phyloP scores from a whole-genome alignment of 1,140 invertebrate species.

The Apis cerana region DNA sequence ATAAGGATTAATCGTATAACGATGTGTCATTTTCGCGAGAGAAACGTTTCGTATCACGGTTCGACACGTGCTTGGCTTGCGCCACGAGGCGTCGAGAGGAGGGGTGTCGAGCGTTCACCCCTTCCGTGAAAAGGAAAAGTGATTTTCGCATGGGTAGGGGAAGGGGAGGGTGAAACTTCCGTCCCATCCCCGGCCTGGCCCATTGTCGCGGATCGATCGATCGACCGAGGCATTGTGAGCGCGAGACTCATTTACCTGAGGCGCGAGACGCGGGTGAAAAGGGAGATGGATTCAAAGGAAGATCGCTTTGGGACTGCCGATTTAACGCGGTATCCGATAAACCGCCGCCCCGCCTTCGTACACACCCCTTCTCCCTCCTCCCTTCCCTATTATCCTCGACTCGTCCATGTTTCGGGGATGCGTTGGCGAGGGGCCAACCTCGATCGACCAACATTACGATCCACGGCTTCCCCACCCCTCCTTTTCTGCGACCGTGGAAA shows the following conservation, averaged over 20 bases:
- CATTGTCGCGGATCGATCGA: conserved; percentile 58
- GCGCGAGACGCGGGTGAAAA: conserved; percentile 3
- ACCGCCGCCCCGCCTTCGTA: not conserved
- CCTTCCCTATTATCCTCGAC: not conserved
- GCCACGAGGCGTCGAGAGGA: not conserved
- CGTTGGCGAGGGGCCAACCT: conserved; percentile 1
- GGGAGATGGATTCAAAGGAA: conserved; percentile 17
- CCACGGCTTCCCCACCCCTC: not conserved
- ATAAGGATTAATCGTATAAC: too few species aligned
- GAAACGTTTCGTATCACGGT: not conserved
- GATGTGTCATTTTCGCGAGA: too few species aligned
- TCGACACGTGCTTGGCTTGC: conserved; percentile 36
- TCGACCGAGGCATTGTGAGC: conserved; percentile 21
- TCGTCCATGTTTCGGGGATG: not conserved
- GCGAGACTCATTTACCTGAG: conserved; percentile 52
- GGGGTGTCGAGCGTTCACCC: conserved; percentile 35
- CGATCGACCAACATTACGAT: conserved; percentile 2
- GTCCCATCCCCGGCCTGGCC: conserved; percentile 20
- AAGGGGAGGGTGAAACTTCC: not conserved
- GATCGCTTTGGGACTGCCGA: conserved; percentile 9
- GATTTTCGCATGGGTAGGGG: conserved; percentile 40
- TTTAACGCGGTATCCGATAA: conserved; percentile 56
- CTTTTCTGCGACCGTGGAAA: not conserved
- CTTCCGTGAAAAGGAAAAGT: conserved; percentile 60
- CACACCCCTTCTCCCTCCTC: too few species aligned